Evolutionary conservation across 2,113 vertebrate genomes (phyloP), one percentile per base, ranked within the genome.

Genomic region (Hylia prasina): DNA sequence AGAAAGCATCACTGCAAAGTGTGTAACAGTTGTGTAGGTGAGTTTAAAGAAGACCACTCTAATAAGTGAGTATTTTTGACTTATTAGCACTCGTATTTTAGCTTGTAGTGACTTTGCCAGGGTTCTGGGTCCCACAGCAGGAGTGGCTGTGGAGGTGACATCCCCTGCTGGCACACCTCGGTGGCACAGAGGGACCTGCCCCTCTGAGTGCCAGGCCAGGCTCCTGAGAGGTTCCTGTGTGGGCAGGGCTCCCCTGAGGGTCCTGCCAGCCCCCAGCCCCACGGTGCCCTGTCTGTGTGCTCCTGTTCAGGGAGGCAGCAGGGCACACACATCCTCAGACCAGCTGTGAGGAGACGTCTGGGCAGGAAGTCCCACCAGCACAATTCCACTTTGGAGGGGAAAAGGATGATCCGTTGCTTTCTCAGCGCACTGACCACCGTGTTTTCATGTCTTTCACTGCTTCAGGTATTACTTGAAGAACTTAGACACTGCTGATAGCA

Each of bases 91-190:
- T 37, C 6, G 0, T 28, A 1, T 24, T 21, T 28, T 11, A 40
- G 24, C 53, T 39, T 53, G 39, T 20, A n/a, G 76, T 39, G 63
- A 4, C 47, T 37, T 60, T 37, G 57, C 6, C 11, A 8, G 45
- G 37, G 33, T 7, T 15, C 33, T 5, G 65, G 50, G 51, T 44
- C 5, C 58, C 20, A 0, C 9, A 10, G 68, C 58, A 16, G 45
- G 30, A 24, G 47, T 27, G 14, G 50, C 66, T 10, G 47, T 13
- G 14, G 33, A 14, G 33, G 42, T 9, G 16, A 5, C 8, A 5
- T 42, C 31, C 19, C 58, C 30, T 30, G 30, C 42, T 42, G 6
- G 31, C 3, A 1, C 17, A 0, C 1, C 25, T 11, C 11, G 0
- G 25, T 1, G 40, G 27, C 12, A 3, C 60, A 6, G 16, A 11